Percentiles rank a stretch among this genome's conserved stretches.
Evolutionary conservation across 2,888 invertebrate genomes (phyloP).

Genomic region (Rotaria socialis): DNA sequence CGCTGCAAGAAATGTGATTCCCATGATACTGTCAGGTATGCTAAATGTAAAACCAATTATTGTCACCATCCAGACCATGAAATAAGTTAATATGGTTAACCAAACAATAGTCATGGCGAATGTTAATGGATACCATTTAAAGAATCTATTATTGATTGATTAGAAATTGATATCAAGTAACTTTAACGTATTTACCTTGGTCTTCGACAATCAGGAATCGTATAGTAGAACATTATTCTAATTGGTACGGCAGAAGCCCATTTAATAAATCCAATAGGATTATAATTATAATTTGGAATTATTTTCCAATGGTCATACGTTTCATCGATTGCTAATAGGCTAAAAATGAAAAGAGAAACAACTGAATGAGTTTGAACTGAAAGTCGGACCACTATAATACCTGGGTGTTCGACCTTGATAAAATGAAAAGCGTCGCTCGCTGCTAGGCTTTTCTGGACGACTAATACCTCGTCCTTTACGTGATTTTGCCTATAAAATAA

Average conservation of each 20-base stretch:
- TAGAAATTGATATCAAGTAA: background rate
- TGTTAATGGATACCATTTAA: conserved; percentile 80
- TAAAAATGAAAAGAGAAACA: background rate
- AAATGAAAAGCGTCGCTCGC: conserved; percentile 18
- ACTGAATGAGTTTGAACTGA: background rate
- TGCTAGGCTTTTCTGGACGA: conserved; percentile 4
- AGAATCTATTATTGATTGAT: conserved; percentile 63
- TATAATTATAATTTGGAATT: conserved; percentile 8
- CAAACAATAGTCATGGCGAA: conserved; percentile 88
- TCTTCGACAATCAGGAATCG: conserved; percentile 78
- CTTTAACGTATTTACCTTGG: background rate
- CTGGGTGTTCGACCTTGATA: conserved; percentile 32
- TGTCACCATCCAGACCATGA: conserved; percentile 99
- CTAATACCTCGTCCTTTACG: background rate
- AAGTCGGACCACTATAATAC: background rate
- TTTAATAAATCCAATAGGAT: conserved; percentile 11
- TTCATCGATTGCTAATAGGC: background rate
- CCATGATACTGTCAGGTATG: conserved; percentile 90
- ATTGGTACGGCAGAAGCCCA: conserved; percentile 69
- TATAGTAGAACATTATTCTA: conserved; percentile 74
- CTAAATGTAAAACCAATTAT: conserved; percentile 75
- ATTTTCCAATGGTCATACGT: conserved; percentile 13
- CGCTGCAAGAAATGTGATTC: conserved; percentile 84
- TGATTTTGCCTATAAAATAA: background rate
- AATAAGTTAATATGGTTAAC: conserved; percentile 84